Evolutionary conservation across 2,797 vertebrate genomes (phyloP).

Genomic region (Danio tinwini): DNA sequence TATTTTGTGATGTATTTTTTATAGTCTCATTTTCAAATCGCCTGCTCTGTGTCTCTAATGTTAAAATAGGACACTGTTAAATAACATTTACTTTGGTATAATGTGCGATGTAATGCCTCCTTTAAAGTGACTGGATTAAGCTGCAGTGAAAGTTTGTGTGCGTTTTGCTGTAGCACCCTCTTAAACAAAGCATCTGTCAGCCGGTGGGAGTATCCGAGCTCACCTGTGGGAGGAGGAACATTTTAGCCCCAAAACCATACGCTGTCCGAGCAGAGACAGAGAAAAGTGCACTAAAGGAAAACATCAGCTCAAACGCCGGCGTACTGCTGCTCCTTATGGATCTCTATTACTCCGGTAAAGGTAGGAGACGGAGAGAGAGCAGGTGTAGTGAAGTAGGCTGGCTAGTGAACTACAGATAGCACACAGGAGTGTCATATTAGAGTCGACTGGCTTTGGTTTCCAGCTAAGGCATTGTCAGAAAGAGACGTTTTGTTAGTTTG

Average conservation of each 20-base stretch:
- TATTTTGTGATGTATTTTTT: conserved; percentile 1
- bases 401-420: conserved; percentile 41
- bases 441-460: neutral
- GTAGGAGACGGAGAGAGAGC: conserved; percentile 70
- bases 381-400: conserved; percentile 45
- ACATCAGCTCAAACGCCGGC: conserved; percentile 6
- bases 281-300: conserved; percentile 54
- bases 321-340: conserved; percentile 67
- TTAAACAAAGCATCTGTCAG: conserved; percentile 27
- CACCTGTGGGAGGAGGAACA: conserved; percentile 49
- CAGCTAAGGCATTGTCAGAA: neutral
- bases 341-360: conserved; percentile 76
- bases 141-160: conserved; percentile 1
- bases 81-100: neutral
- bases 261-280: conserved; percentile 30
- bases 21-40: neutral
- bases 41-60: neutral
- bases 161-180: conserved; percentile 39
- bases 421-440: neutral
- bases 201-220: conserved; percentile 46
- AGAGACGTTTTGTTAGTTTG: neutral
- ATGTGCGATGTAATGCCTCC: neutral
- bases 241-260: conserved; percentile 37
- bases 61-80: neutral
- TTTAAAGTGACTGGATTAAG: too few species aligned